Base-by-base conservation (phyloP, 2,113 vertebrate species). In the Ibidorhyncha struthersii region DNA sequence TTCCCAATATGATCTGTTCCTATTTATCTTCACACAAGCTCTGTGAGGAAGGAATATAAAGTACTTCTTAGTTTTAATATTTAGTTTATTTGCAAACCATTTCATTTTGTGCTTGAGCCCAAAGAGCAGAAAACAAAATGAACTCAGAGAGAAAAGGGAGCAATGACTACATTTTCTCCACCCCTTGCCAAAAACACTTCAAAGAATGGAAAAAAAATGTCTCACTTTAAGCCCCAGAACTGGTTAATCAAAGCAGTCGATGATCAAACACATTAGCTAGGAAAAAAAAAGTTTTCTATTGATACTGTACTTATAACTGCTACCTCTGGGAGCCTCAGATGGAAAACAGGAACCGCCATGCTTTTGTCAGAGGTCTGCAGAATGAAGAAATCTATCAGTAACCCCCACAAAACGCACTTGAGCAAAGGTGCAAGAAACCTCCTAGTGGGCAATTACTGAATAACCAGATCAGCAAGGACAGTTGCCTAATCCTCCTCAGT, bases 321-420 rank as follows among this genome's bases (percentile, higher is more conserved):
- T 78, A 96, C 61, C 93, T 95, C 91, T 95, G 93, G 86, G 94
- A 98, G 95, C 41, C 96, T 95, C 88, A 96, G 96, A 96, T 26
- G 66, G 94, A 97, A 97, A 94, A 94, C 38, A 90, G 71, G 79
- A 94, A 95, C 79, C 1, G 0, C 63, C n/a, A 63, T 18, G 38
- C 86, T 88, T 67, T 80, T 83, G 55, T 69, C 86, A 86, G 72
- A 89, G 77, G 38, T 63, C 45, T 93, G 66, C 59, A 82, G 45
- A 45, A 47, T 4, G 38, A 81, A 82, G 62, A 91, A 73, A 82
- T 34, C 53, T 72, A 21, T 16, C 71, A 52, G 52, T 16, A 84
- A 52, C 13, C 78, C 65, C 70, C 76, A 34, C 50, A 70, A 76
- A 86, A 85, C 4, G 15, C 70, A 58, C 17, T 4, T 4, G 30